Evolutionary conservation across 2,888 invertebrate genomes (phyloP).

Genomic region (Danaus chrysippus): DNA sequence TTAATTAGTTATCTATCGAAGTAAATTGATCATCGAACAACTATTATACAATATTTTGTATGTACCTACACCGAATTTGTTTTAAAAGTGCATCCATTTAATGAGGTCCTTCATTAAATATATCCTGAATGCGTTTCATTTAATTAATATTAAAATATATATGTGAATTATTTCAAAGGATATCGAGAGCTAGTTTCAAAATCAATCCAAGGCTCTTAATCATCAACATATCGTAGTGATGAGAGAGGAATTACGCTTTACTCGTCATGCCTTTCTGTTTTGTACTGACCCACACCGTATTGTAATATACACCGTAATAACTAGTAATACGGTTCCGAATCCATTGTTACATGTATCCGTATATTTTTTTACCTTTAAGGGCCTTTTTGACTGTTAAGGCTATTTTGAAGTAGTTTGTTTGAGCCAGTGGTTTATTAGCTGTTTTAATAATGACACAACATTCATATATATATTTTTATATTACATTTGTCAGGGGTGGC

Average conservation of each 20-base stretch:
- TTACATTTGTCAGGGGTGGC: no score
- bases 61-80: no score
- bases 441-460: background rate
- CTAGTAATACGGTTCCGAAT: background rate
- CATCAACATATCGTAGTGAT: conserved; percentile 23
- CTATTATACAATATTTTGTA: no score
- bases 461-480: no score
- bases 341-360: background rate
- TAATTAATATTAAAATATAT: conserved; percentile 10
- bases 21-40: no score
- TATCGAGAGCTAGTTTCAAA: conserved; percentile 25
- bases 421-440: background rate
- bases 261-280: conserved; percentile 22
- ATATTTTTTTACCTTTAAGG: conserved; percentile 1
- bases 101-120: background rate
- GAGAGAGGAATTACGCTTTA: conserved; percentile 21
- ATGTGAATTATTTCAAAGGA: conserved; percentile 13
- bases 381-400: conserved; percentile 7
- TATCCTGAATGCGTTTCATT: background rate
- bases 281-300: background rate
- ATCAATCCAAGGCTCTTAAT: conserved; percentile 27
- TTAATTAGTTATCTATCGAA: conserved; percentile 12
- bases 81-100: no score
- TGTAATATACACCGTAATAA: background rate
- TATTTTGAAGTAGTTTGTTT: conserved; percentile 7